Percentiles rank a stretch among this genome's conserved stretches.
Evolutionary conservation across 2,888 invertebrate species (phyloP).

Genomic region (Plagodis dolabraria): DNA sequence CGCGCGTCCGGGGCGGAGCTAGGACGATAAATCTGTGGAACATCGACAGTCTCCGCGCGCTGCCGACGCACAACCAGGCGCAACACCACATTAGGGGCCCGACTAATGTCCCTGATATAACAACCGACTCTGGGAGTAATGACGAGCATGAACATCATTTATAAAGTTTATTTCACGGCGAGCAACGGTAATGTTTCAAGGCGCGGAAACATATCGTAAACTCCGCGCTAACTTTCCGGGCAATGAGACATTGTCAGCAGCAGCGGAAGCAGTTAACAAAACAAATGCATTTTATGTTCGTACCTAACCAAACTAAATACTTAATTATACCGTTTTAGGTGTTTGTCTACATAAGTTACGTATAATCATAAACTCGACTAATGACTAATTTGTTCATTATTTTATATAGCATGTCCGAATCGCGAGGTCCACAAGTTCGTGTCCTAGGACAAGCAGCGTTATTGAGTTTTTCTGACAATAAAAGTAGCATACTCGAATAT

Average conservation of each 20-base stretch:
- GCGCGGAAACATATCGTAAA: constrained; percentile 35
- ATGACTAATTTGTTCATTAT: too few relatives aligned
- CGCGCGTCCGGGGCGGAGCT: constrained; percentile 49
- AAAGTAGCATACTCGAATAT: too few relatives aligned
- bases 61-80: constrained; percentile 56
- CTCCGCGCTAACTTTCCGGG: constrained; percentile 19
- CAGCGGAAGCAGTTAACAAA: constrained; percentile 13
- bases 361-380: neutral
- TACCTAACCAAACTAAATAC: too few relatives aligned
- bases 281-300: constrained; percentile 1
- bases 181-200: constrained; percentile 32
- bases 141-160: constrained; percentile 41
- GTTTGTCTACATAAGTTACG: neutral
- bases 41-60: constrained; percentile 56
- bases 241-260: constrained; percentile 21
- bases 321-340: neutral
- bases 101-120: constrained; percentile 63
- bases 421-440: neutral
- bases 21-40: constrained; percentile 64
- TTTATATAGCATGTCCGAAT: too few relatives aligned
- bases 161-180: constrained; percentile 38
- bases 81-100: constrained; percentile 61
- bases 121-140: constrained; percentile 46
- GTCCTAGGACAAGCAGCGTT: neutral
- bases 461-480: too few relatives aligned